A percentile compares a stretch with the other conserved stretches of the same genome.
Conservation (phyloP, 2,113 vertebrate genomes). For the Meriones unguiculatus region DNA sequence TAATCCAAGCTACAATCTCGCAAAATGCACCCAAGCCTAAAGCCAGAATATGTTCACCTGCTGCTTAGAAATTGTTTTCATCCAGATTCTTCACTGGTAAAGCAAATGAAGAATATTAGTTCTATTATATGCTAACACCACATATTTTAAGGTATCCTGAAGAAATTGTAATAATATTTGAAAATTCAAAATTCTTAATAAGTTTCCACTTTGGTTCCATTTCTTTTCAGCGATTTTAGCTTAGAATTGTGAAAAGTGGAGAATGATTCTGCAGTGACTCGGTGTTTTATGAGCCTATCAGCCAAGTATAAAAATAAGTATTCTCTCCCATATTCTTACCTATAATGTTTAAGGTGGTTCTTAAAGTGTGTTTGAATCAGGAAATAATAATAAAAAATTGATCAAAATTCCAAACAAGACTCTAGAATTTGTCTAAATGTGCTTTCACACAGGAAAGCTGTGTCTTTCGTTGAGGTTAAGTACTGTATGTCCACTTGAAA, state of each 20-base stretch:
- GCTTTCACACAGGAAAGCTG: neutral
- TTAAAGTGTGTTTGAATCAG: neutral
- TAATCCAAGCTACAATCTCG: slow-evolving; percentile 71
- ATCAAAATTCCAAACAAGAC: neutral
- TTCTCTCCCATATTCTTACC: neutral
- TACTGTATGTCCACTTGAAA: neutral
- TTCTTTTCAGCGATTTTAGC: neutral
- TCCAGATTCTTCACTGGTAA: slow-evolving; percentile 63
- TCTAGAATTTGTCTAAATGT: neutral
- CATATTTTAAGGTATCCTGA: slow-evolving; percentile 9
- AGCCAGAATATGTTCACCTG: slow-evolving; percentile 1
- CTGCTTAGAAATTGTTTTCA: slow-evolving; percentile 39
- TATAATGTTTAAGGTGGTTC: neutral
- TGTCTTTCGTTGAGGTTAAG: neutral
- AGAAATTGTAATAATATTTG: slow-evolving; percentile 6
- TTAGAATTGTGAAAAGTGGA: neutral
- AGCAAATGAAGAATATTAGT: neutral
- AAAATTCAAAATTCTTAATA: slow-evolving; percentile 8
- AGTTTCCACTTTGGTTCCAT: neutral
- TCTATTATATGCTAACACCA: neutral
- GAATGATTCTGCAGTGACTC: neutral
- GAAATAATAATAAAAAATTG: neutral
- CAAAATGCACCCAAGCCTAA: slow-evolving; percentile 71
- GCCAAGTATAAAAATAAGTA: neutral
- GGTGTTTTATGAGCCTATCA: neutral